These are phyloP conservation scores for Oophaga pumilio DNA, from an alignment of 2,113 vertebrate species.

Conservation along the genomic window DNA sequence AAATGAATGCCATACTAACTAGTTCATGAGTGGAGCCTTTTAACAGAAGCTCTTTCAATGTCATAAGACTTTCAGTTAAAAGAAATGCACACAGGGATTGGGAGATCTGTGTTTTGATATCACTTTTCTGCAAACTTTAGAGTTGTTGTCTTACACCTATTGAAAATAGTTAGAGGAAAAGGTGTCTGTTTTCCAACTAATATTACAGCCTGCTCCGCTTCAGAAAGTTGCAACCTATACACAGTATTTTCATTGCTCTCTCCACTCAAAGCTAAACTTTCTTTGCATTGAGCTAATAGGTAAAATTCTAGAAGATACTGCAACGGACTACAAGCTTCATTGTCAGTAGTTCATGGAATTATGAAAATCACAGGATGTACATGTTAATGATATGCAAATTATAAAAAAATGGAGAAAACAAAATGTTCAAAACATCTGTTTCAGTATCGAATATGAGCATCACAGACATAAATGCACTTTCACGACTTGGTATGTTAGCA, in stretches of 20 bases:
- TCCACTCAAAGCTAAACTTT: background rate
- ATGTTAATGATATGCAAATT: too few relatives aligned
- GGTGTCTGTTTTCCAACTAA: background rate
- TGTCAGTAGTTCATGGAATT: background rate
- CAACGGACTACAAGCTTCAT: background rate
- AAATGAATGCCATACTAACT: constrained; percentile 36
- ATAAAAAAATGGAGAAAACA: too few relatives aligned
- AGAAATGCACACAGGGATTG: background rate
- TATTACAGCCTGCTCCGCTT: background rate
- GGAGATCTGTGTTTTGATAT: background rate
- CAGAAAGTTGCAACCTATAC: background rate
- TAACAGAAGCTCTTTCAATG: constrained; percentile 12
- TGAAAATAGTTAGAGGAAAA: background rate
- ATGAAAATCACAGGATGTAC: too few relatives aligned
- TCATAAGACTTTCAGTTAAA: constrained; percentile 16
- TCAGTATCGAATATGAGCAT: too few relatives aligned
- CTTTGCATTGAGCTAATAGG: background rate
- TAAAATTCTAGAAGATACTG: background rate
- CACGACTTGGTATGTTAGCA: too few relatives aligned
- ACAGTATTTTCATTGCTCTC: background rate
- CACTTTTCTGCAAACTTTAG: background rate
- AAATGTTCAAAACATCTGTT: too few relatives aligned
- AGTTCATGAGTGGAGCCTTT: background rate
- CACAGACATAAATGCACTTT: too few relatives aligned
- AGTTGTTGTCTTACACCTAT: background rate